These are phyloP conservation scores for Sussaba pulchella DNA, from an alignment of 2,888 invertebrate genomes.

Conservation along the genomic window DNA sequence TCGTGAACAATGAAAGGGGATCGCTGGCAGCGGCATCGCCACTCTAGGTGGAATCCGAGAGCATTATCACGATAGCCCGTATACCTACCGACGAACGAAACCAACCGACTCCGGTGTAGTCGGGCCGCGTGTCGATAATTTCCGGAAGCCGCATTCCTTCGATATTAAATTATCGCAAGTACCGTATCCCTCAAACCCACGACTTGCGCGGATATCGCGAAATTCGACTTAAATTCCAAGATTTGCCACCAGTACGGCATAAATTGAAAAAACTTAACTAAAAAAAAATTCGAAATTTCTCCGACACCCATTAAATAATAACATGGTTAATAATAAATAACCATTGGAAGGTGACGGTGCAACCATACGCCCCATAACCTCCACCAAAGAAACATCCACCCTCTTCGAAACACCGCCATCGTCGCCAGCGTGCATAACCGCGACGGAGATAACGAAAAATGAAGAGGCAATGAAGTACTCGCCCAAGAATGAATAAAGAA, in stretches of 20 bases:
- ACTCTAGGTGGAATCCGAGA: constrained; percentile 56
- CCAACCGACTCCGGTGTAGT: constrained; percentile 13
- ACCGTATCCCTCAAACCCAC: neutral
- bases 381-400: neutral
- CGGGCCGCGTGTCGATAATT: constrained; percentile 34
- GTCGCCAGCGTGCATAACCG: neutral
- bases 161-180: constrained; percentile 48
- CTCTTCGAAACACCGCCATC: neutral
- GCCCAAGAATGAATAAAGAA: neutral
- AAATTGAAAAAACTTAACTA: too few relatives aligned
- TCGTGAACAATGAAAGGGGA: constrained; percentile 62
- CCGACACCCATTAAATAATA: too few relatives aligned
- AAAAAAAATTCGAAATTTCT: too few relatives aligned
- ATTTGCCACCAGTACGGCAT: too few relatives aligned
- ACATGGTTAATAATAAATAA: too few relatives aligned
- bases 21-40: constrained; percentile 52
- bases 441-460: constrained; percentile 11
- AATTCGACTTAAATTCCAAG: too few relatives aligned
- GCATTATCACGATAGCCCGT: constrained; percentile 55
- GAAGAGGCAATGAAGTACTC: neutral
- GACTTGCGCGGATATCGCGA: too few relatives aligned
- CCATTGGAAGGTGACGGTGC: too few relatives aligned
- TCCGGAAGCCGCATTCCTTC: constrained; percentile 33
- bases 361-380: too few relatives aligned
- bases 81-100: neutral